Percentiles rank a stretch among this genome's conserved stretches.
Evolutionary conservation across 2,113 vertebrate genomes (phyloP).

Genomic region (Dipodomys stephensi): DNA sequence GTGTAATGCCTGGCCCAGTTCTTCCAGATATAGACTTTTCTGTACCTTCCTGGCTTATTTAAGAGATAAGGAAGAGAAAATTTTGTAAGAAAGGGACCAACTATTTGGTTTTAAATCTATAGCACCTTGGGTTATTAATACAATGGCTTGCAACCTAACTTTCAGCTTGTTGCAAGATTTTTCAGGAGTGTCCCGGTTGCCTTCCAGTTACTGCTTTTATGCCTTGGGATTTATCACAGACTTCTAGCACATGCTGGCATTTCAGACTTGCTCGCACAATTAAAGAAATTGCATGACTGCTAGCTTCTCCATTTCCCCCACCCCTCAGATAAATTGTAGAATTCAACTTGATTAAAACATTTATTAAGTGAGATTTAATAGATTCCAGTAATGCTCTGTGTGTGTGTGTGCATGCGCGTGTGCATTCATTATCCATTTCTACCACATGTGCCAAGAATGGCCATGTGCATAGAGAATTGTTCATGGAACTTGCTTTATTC

Average conservation of each 20-base stretch:
- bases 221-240: constrained; percentile 55
- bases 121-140: neutral
- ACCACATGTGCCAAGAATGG: constrained; percentile 73
- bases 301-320: constrained; percentile 38
- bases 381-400: constrained; percentile 65
- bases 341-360: constrained; percentile 81
- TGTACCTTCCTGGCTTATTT: neutral
- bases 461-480: constrained; percentile 65
- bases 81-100: neutral
- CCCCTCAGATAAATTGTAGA: constrained; percentile 72
- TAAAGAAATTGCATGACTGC: constrained; percentile 72
- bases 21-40: neutral
- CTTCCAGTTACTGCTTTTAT: constrained; percentile 43
- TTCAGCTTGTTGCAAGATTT: constrained; percentile 51
- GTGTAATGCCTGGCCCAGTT: neutral
- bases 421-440: constrained; percentile 73
- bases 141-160: constrained; percentile 7
- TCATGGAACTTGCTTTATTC: constrained; percentile 77
- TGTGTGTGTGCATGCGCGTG: neutral
- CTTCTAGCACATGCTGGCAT: constrained; percentile 50
- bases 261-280: constrained; percentile 67
- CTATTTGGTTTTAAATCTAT: constrained; percentile 16
- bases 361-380: constrained; percentile 79
- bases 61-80: constrained; percentile 29
- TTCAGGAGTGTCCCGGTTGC: constrained; percentile 30